Base-by-base conservation (phyloP, 2,888 invertebrate species). In the Pediacus dermestoides region DNA sequence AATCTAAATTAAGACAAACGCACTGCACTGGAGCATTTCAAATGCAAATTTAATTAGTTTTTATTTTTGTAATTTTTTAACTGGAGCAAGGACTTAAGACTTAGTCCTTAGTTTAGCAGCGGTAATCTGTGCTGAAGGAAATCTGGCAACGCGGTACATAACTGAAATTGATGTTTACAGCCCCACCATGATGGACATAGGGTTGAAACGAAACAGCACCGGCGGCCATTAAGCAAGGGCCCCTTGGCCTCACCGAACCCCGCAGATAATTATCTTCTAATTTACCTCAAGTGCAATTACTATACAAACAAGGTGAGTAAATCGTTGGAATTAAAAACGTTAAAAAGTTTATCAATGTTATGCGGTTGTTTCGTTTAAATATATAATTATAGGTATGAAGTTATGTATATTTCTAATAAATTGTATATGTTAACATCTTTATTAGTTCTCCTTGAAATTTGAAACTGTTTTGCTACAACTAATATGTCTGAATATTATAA, bases 1-100 rank as follows among this genome's bases (percentile, higher is more conserved):
- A 41, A 38, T 39, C 58, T 58, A 64, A 65, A 67, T 66, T 65
- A 66, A 66, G 65, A 66, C 55, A 58, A 59, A 54, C 50, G 42
- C 49, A 48, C 34, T 23, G 10, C 10, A 45, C 41, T n/a, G n/a
- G n/a, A n/a, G 42, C 44, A 37, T 42, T 44, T 42, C 46, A 42
- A 54, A 63, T 65, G 63, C 58, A 58, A 60, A 65, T 64, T 60
- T 56, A 55, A 62, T 55, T 58, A 56, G 23, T 10, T 9, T 23
- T 23, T 23, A 23, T 23, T 23, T 23, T 23, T 23, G 23, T 23
- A 9, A 23, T 9, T 23, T 23, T n/a, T n/a, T n/a, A n/a, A n/a
- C n/a, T n/a, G n/a, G n/a, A n/a, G n/a, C n/a, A n/a, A n/a, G n/a
- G n/a, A n/a, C n/a, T n/a, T n/a, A n/a, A n/a, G n/a, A n/a, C n/a